These are phyloP conservation scores for Neomorphus geoffroyi DNA, from an alignment of 2,797 vertebrate species.

Conservation along the genomic window DNA sequence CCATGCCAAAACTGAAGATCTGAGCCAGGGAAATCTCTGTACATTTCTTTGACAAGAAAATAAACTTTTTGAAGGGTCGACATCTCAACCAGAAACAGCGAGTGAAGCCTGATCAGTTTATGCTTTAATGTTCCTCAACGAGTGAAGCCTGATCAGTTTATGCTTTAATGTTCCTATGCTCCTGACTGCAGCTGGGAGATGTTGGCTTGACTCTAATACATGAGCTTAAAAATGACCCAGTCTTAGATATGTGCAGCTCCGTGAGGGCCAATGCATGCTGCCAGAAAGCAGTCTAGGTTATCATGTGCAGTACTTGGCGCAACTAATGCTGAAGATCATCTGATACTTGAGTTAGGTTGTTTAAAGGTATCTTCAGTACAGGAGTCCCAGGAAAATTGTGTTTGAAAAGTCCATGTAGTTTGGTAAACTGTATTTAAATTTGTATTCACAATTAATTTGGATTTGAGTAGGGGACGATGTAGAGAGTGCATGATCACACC, in stretches of 20 bases:
- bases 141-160: neutral
- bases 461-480: neutral
- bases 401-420: neutral
- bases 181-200: neutral
- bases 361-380: neutral
- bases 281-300: neutral
- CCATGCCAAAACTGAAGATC: fast-evolving
- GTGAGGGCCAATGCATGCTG: neutral
- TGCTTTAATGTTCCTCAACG: too few species aligned
- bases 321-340: neutral
- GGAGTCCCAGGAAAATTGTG: neutral
- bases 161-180: neutral
- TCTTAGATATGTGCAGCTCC: neutral
- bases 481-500: fast-evolving
- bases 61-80: neutral
- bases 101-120: neutral
- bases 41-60: neutral
- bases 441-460: neutral
- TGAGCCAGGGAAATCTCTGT: neutral
- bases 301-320: neutral
- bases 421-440: neutral
- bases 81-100: neutral
- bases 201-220: neutral
- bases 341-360: neutral
- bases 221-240: fast-evolving